Conservation (phyloP, 2,888 invertebrate species). For the Conomelus anceps region DNA sequence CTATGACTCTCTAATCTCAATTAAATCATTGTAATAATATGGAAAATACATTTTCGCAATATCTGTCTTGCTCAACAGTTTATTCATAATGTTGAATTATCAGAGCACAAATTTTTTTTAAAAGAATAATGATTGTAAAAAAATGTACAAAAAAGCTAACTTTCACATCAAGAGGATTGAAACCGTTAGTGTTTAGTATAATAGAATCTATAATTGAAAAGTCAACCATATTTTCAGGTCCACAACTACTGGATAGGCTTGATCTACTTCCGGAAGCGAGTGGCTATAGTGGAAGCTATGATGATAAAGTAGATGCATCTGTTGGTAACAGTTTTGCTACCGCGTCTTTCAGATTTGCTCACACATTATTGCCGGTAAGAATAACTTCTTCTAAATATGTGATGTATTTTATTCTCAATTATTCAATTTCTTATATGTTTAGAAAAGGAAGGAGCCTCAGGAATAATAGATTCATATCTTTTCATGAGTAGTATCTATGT, state of each 20-base stretch:
- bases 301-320: slow-evolving; percentile 60
- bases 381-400: neutral
- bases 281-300: slow-evolving; percentile 54
- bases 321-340: slow-evolving; percentile 80
- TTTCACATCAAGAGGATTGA: too few relatives aligned
- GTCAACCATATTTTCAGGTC: slow-evolving; percentile 43
- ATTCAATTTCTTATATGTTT: neutral
- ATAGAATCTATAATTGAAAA: neutral
- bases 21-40: too few relatives aligned
- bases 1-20: too few relatives aligned
- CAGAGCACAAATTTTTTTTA: too few relatives aligned
- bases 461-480: too few relatives aligned
- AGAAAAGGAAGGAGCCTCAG: too few relatives aligned
- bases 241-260: slow-evolving; percentile 49
- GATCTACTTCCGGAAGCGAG: slow-evolving; percentile 47
- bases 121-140: too few relatives aligned
- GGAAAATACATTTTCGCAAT: too few relatives aligned
- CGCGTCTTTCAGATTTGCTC: slow-evolving; percentile 83
- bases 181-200: neutral
- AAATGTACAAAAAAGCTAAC: too few relatives aligned
- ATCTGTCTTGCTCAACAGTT: too few relatives aligned
- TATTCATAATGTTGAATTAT: too few relatives aligned
- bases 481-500: too few relatives aligned
- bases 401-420: neutral
- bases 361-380: slow-evolving; percentile 68